Conservation (phyloP, 2,113 vertebrate species). For the Reinhardtius hippoglossoides region DNA sequence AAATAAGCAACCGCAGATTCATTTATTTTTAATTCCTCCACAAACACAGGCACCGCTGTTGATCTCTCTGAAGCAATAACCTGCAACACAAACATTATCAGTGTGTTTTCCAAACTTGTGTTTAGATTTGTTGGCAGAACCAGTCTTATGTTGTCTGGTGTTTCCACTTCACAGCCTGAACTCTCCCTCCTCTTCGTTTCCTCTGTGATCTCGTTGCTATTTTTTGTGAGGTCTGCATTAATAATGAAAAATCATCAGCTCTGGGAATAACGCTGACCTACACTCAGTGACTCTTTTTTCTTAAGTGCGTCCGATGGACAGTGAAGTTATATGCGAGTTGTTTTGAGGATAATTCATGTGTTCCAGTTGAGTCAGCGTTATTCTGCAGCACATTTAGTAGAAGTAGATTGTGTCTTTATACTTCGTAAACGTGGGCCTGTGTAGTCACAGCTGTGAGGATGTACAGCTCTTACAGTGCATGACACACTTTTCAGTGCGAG, state of each 20-base stretch:
- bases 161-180: constrained; percentile 43
- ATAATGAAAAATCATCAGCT: constrained; percentile 52
- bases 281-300: constrained; percentile 9
- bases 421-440: neutral
- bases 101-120: constrained; percentile 21
- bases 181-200: constrained; percentile 31
- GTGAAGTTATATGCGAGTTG: neutral
- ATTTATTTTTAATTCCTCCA: constrained; percentile 25
- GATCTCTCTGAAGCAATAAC: neutral
- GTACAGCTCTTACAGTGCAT: constrained; percentile 2
- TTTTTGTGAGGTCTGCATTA: constrained; percentile 51
- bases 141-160: constrained; percentile 40
- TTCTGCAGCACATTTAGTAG: neutral
- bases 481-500: constrained; percentile 38
- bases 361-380: constrained; percentile 25
- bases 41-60: neutral
- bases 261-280: constrained; percentile 29
- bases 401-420: neutral
- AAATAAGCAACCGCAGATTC: constrained; percentile 3
- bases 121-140: constrained; percentile 38
- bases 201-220: constrained; percentile 39
- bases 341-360: neutral
- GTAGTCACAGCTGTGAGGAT: constrained; percentile 18
- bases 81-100: neutral
- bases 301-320: constrained; percentile 2